These are phyloP conservation scores for Erebia epiphron DNA, from an alignment of 2,888 invertebrate genomes.

Conservation along the genomic window DNA sequence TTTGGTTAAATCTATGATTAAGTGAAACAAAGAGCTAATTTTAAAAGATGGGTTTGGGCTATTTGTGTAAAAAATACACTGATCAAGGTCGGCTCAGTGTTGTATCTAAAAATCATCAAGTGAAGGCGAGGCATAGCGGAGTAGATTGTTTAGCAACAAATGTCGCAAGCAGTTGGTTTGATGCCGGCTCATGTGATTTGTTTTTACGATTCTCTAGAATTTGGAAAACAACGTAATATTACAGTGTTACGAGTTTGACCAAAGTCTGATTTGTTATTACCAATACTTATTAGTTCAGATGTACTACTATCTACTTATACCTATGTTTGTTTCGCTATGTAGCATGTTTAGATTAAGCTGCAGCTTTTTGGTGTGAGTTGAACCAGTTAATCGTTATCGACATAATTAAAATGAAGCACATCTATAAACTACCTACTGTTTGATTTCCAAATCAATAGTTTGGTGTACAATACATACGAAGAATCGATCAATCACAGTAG, in stretches of 20 bases:
- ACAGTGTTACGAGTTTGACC: conserved; percentile 12
- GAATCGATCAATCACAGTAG: conserved; percentile 61
- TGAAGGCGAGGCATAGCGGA: conserved; percentile 43
- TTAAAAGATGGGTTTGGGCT: no score
- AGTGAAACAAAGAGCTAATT: no score
- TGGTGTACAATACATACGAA: conserved; percentile 40
- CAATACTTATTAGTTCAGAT: background rate
- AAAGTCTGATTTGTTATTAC: conserved; percentile 7
- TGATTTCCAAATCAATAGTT: conserved; percentile 43
- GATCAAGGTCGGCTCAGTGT: background rate
- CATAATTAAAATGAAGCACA: conserved; percentile 7
- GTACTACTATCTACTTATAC: background rate
- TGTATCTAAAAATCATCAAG: conserved; percentile 23
- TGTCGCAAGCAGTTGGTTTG: conserved; percentile 42
- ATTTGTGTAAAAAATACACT: no score
- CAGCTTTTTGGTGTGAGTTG: no score
- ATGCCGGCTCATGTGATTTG: conserved; percentile 41
- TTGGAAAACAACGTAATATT: conserved; percentile 23
- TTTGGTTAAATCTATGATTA: background rate
- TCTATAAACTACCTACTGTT: conserved; percentile 16
- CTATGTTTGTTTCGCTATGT: no score
- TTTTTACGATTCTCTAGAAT: conserved; percentile 44
- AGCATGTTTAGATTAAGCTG: no score
- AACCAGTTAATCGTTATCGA: background rate
- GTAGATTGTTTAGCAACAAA: conserved; percentile 49